Conservation (phyloP, 1,140 invertebrate species). For the Drosophila melanogaster region Release_6_plus_ISO1_MT NT_033777.3:18504001-18504500, state of each 20-base stretch:
- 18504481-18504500: too few species aligned
- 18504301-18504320: constrained; percentile 70
- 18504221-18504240: constrained; percentile 80
- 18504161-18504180: constrained; percentile 49
- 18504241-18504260: constrained; percentile 78
- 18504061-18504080: constrained; percentile 29
- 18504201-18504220: constrained; percentile 65
- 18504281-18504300: constrained; percentile 72
- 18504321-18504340: constrained; percentile 70
- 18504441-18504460: too few species aligned
- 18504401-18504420: not conserved
- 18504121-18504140: constrained; percentile 80
- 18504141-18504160: constrained; percentile 52
- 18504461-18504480: too few species aligned
- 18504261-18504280: constrained; percentile 35
- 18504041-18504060: constrained; percentile 70
- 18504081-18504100: not conserved
- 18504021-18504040: constrained; percentile 59
- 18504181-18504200: constrained; percentile 51
- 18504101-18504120: constrained; percentile 29
- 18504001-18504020: constrained; percentile 70
- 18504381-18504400: constrained; percentile 60
- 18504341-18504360: constrained; percentile 83
- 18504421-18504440: not conserved
- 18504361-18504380: constrained; percentile 77